Evolutionary conservation across 2,113 vertebrate species (phyloP), one percentile per base, ranked within the genome.

Genomic region (Abramis brama): DNA sequence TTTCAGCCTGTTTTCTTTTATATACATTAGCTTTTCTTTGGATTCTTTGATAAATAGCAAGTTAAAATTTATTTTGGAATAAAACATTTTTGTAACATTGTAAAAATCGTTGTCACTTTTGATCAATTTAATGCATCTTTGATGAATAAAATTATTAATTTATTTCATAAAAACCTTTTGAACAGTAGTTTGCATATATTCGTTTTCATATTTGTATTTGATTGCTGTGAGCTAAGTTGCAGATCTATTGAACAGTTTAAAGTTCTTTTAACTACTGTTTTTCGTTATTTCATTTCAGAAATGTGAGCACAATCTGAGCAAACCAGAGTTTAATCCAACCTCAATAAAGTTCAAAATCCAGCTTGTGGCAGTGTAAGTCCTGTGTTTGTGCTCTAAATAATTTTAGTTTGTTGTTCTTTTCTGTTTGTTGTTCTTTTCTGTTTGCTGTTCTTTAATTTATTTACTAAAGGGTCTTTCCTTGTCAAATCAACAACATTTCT

Each of bases 271-370:
- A 64, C 47, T 30, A 27, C 60, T 81, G 13, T 64, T 62, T 17
- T 30, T 52, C 0, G 17, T 60, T 70, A 74, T 71, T 88, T 89
- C 23, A 85, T 88, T 84, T 39, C 92, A 99, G 98, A 98, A 97
- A 96, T 99, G 98, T 91, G 98, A 99, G 91, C 98, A 99, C 93
- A 99, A 99, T 92, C 92, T 99, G 94, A 99, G 97, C 95, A 99
- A 99, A 89, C 98, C 98, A 13, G 98, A 99, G 91, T 99, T 99
- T 92, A 99, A 99, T 91, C 98, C 98, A 50, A 99, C 98, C 13
- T 99, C 98, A 79, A 99, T 99, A 91, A 99, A 99, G 94, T 99
- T 99, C 93, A 99, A 99, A 95, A 99, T 99, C 86, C 98, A 99
- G 87, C 94, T 99, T 91, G 98, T 99, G 90, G 98, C 98, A 90